Base-by-base conservation (phyloP, 2,113 vertebrate species). In the Chamaea fasciata region DNA sequence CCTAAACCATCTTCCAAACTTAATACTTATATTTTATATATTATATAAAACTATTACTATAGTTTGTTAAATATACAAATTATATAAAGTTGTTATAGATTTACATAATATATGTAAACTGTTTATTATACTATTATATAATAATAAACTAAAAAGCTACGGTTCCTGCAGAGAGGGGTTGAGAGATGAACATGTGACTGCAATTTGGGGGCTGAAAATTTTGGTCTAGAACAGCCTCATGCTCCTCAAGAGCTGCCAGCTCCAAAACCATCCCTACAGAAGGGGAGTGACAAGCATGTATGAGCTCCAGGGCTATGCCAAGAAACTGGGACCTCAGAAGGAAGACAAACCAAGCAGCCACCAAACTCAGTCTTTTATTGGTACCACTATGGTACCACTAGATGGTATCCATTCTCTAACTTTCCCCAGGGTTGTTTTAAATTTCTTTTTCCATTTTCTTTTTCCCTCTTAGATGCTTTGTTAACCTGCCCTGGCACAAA, bases 331-430 rank as follows among this genome's bases (percentile, higher is more conserved):
- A 49, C 15, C 3, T 16, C 10, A 21, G 26, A 82, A 42, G 14
- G 46, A 79, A 77, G 16, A 18, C 13, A 70, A 82, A 78, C 21
- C 24, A 49, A 64, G 30, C 13, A 65, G 31, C 20, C 20, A 8
- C 16, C 33, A 78, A 79, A 60, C 22, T 20, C 19, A 78, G 24
- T 26, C 3, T 63, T 84, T 71, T 87, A 39, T 59, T 59, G 42
- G 11, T 49, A 49, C 47, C 47, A 49, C 47, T 49, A 49, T 67
- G 69, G 47, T 81, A 77, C 83, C 87, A 92, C 78, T 91, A 94
- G 94, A 77, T 93, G 80, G 83, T 91, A 91, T 85, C 42, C 87
- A 92, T 65, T 79, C 74, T 63, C 89, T 46, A 89, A 78, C 11
- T 94, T 89, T 37, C 18, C 11, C 2, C 1, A 4, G 41, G 41